Evolutionary conservation across 2,888 invertebrate species (phyloP).

Genomic region (Sclerodermus sp.): DNA sequence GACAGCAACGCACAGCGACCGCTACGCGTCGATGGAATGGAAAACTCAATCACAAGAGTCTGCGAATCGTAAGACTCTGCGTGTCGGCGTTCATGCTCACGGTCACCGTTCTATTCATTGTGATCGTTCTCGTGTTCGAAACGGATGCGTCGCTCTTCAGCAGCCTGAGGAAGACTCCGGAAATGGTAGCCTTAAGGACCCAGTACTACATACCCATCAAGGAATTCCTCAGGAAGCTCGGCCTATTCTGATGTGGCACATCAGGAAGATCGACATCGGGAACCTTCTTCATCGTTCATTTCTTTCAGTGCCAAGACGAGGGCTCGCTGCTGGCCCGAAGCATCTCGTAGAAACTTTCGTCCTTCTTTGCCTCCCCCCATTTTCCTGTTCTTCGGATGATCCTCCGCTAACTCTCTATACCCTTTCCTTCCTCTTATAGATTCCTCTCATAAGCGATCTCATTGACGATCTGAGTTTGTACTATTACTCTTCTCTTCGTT

Average conservation of each 20-base stretch:
- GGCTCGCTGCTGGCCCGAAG: too few relatives aligned
- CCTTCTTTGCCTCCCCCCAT: too few relatives aligned
- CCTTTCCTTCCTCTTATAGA: too few relatives aligned
- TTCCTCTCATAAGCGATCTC: too few relatives aligned
- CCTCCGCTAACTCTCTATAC: too few relatives aligned
- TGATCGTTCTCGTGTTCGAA: constrained; percentile 75
- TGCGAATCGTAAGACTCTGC: constrained; percentile 69
- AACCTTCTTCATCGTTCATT: too few relatives aligned
- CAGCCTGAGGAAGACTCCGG: constrained; percentile 73
- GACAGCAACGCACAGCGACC: constrained; percentile 19
- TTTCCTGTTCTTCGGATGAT: too few relatives aligned
- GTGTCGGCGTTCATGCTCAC: constrained; percentile 78
- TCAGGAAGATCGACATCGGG: too few relatives aligned
- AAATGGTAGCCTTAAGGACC: constrained; percentile 72
- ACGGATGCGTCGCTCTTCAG: constrained; percentile 75
- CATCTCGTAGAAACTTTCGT: too few relatives aligned
- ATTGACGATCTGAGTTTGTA: too few relatives aligned
- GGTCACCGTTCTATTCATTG: constrained; percentile 68
- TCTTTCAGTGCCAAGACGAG: too few relatives aligned
- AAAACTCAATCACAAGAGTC: constrained; percentile 39
- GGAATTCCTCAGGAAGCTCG: constrained; percentile 71
- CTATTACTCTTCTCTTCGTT: too few relatives aligned
- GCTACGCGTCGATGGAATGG: constrained; percentile 25
- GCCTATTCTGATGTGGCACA: constrained; percentile 63
- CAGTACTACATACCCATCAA: constrained; percentile 85